phyloP scores from a whole-genome alignment of 1,140 invertebrate genomes.

The Pseudomyrmex concolor region DNA sequence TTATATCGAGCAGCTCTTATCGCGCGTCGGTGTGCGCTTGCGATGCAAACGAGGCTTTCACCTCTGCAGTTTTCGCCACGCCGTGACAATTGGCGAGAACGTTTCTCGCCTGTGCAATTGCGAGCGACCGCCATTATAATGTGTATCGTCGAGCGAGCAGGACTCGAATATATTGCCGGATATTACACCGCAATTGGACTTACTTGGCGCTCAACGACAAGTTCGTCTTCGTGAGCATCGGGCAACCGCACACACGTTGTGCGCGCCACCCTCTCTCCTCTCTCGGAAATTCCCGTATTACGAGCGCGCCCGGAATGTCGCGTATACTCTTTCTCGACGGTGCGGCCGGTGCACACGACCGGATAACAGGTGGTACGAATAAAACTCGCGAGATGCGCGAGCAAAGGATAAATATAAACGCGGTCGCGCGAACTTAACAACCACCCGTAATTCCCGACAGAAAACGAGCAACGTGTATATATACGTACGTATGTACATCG shows the following conservation, averaged over 20 bases:
- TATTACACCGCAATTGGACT: slow-evolving; percentile 67
- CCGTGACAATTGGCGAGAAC: slow-evolving; percentile 17
- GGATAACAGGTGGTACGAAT: slow-evolving; percentile 46
- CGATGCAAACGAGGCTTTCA: slow-evolving; percentile 26
- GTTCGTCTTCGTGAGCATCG: no score
- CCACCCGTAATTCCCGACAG: not conserved
- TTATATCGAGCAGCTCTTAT: not conserved
- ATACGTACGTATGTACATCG: no score
- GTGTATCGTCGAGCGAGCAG: not conserved
- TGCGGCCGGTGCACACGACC: not conserved
- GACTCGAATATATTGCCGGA: no score
- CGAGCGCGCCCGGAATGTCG: slow-evolving; percentile 15
- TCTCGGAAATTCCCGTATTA: slow-evolving; percentile 49
- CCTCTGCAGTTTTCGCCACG: slow-evolving; percentile 7
- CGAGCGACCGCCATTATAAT: slow-evolving; percentile 31
- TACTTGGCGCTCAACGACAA: slow-evolving; percentile 57
- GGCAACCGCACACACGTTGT: not conserved
- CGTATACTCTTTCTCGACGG: slow-evolving; percentile 5
- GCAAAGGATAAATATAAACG: slow-evolving; percentile 37
- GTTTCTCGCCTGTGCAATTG: slow-evolving; percentile 23
- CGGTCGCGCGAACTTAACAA: not conserved
- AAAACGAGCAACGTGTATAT: not conserved
- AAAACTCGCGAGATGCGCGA: slow-evolving; percentile 15
- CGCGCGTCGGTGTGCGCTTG: slow-evolving; percentile 1
- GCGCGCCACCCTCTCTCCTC: not conserved